Evolutionary conservation across 1,140 invertebrate genomes (phyloP), one percentile per base, ranked within the genome.

Genomic region (Leptinotarsa lineolata): DNA sequence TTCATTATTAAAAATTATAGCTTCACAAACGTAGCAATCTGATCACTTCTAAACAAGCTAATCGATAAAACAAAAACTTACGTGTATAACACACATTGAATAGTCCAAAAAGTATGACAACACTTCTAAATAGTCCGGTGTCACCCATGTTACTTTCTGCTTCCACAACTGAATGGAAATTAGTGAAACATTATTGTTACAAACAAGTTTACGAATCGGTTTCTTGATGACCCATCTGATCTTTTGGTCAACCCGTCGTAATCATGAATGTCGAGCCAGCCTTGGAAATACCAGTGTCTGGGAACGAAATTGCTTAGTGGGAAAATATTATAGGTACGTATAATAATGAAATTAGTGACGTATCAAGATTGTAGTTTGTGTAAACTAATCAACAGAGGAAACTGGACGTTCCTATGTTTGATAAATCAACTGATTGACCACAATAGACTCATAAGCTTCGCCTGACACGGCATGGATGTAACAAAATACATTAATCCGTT

Each of bases 141-240:
- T 54, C 48, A 54, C 48, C n/a, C 48, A 54, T 54, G 48, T 16
- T 18, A 15, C 13, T 18, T 54, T 4, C 48, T 54, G 15, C 3
- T 54, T 54, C 48, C 48, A 54, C 48, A 16, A 54, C 48, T 54
- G n/a, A 54, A 54, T 1, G 48, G 0, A 54, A 54, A 54, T 54
- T 18, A 54, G 48, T 54, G 48, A 54, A 54, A 18, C 48, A 54
- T 54, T 54, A 54, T 54, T n/a, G 15, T 54, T 54, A 54, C n/a
- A 54, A 66, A 66, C 64, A 44, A 66, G 64, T 66, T 66, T 66
- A 30, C 22, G 39, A 66, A 24, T 22, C 39, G 22, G 24, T 60
- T 61, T 73, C 30, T 58, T 72, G 72, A 30, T 76, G 74, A 73
- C 74, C 74, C 74, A 73, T 76, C 65, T 69, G 72, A 64, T 73